A percentile compares a stretch with the other conserved stretches of the same genome.
phyloP scores from a whole-genome alignment of 1,140 invertebrate genomes.

The Drosophila fuyamai region DNA sequence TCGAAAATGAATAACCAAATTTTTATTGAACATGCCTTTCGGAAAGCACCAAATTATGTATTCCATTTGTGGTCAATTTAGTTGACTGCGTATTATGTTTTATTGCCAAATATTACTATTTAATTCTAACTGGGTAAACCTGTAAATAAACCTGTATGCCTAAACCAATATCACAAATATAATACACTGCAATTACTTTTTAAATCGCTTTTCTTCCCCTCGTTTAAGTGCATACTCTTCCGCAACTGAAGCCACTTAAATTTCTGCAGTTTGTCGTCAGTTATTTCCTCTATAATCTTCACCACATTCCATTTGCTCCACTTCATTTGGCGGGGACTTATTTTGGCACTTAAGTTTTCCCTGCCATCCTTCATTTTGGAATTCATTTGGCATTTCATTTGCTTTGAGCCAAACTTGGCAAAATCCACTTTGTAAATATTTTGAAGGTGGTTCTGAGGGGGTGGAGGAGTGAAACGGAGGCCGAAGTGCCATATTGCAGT shows the following conservation, averaged over 20 bases:
- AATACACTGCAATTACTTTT: neutral
- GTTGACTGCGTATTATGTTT: no score
- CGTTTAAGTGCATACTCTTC: no score
- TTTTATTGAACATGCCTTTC: neutral
- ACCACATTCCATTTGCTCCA: constrained; percentile 22
- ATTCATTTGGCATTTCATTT: constrained; percentile 71
- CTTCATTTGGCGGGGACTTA: constrained; percentile 40
- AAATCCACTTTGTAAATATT: constrained; percentile 80
- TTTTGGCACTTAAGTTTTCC: constrained; percentile 30
- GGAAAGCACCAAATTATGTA: neutral
- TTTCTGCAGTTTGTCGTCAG: neutral
- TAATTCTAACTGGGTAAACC: no score
- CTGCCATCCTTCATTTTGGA: constrained; percentile 49
- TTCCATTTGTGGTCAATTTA: neutral
- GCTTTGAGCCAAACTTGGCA: constrained; percentile 56
- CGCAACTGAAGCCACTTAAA: neutral
- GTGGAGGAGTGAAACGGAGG: neutral
- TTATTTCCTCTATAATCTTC: neutral
- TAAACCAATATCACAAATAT: no score
- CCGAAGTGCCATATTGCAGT: constrained; percentile 62
- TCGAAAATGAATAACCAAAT: neutral
- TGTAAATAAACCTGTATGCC: no score
- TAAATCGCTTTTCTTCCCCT: neutral
- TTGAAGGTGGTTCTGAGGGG: constrained; percentile 3
- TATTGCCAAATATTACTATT: no score